Evolutionary conservation across 1,140 invertebrate genomes (phyloP).

Genomic region (Arion vulgaris): DNA sequence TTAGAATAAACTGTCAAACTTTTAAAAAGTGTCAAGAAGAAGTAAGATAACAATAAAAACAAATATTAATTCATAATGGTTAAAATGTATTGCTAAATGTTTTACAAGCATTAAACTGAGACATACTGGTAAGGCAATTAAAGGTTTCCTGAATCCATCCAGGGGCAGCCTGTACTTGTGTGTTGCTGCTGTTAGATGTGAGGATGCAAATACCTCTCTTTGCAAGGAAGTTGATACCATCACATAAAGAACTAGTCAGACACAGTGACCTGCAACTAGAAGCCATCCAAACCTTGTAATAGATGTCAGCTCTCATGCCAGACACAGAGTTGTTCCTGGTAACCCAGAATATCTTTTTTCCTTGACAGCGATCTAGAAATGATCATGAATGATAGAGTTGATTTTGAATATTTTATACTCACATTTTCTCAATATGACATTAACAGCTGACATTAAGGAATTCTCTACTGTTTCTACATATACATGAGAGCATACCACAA

Average conservation of each 20-base stretch:
- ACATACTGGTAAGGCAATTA: constrained; percentile 45
- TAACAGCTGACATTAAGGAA: too few relatives aligned
- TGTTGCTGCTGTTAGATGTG: neutral
- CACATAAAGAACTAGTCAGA: constrained; percentile 37
- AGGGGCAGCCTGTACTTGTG: constrained; percentile 32
- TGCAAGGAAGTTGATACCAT: constrained; percentile 42
- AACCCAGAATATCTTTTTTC: constrained; percentile 45
- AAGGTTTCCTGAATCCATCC: constrained; percentile 49
- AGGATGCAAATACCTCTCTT: constrained; percentile 40
- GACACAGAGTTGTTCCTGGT: constrained; percentile 7
- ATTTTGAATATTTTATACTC: too few relatives aligned
- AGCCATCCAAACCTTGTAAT: constrained; percentile 45
- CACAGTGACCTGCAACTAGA: constrained; percentile 43
- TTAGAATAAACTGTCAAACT: too few relatives aligned
- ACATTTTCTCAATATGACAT: too few relatives aligned
- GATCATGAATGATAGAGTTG: neutral
- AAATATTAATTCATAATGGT: too few relatives aligned
- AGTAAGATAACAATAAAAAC: too few relatives aligned
- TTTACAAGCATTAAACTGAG: neutral
- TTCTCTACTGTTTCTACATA: too few relatives aligned
- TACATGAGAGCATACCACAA: too few relatives aligned
- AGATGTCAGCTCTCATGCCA: constrained; percentile 24
- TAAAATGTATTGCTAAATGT: too few relatives aligned
- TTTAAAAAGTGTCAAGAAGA: too few relatives aligned
- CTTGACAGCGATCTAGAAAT: constrained; percentile 49